phyloP scores from a whole-genome alignment of 1,140 invertebrate genomes.

The Pomacea maculata region DNA sequence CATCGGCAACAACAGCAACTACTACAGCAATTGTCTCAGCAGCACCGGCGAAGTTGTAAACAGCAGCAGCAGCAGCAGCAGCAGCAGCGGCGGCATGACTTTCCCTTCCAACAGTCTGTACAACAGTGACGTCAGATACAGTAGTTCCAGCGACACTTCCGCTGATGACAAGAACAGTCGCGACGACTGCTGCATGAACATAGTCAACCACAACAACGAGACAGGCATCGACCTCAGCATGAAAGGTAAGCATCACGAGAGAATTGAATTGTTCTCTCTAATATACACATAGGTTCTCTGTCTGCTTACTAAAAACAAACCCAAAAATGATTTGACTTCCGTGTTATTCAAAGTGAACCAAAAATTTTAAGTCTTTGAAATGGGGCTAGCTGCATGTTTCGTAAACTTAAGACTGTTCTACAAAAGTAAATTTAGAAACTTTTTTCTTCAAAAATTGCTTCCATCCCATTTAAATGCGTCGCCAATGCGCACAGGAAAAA shows the following conservation, averaged over 20 bases:
- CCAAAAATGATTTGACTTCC: too few relatives aligned
- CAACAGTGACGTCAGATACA: neutral
- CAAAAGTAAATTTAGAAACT: too few relatives aligned
- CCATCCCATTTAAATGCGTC: too few relatives aligned
- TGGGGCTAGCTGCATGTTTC: too few relatives aligned
- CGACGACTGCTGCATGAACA: neutral
- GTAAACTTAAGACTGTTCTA: too few relatives aligned
- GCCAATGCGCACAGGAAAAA: too few relatives aligned
- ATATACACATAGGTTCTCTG: too few relatives aligned
- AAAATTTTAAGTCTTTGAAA: too few relatives aligned
- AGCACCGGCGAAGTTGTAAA: neutral
- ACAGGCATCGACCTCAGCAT: slow-evolving; percentile 18
- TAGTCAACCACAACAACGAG: neutral
- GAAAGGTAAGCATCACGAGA: slow-evolving; percentile 9
- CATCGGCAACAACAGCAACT: slow-evolving; percentile 7
- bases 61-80: neutral
- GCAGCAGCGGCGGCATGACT: neutral
- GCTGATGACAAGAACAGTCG: too few relatives aligned
- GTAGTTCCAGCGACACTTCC: neutral
- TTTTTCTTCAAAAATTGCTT: too few relatives aligned
- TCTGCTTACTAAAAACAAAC: too few relatives aligned
- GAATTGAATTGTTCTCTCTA: neutral
- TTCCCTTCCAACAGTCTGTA: neutral
- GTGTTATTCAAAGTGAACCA: too few relatives aligned
- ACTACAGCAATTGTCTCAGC: neutral